Evolutionary conservation across 2,113 vertebrate genomes (phyloP), one percentile per base, ranked within the genome.

Genomic region (Plecotus auritus): DNA sequence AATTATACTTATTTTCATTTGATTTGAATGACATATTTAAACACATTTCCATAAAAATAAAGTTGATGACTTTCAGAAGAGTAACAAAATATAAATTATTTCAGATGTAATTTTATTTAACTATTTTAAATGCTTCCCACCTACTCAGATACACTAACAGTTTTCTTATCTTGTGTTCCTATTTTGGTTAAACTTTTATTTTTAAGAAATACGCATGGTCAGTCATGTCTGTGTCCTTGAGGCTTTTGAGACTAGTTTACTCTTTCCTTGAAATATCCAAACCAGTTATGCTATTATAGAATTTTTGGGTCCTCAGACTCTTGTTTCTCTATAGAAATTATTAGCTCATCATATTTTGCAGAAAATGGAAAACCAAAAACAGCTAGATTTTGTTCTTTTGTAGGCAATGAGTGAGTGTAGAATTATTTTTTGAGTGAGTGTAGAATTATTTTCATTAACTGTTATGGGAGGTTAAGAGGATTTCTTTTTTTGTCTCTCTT

Each of bases 371-470:
- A 83, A 40, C 2, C 14, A 85, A 74, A n/a, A 94, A 70, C 30
- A 92, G 32, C 47, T 37, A 85, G 61, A 56, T 78, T 70, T 91
- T 91, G 6, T 86, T 89, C 30, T 67, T 85, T 67, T 23, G 14
- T 42, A 95, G 84, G 73, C 7, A 51, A 32, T 93, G 28, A 64
- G 11, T 40, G 32, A 64, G 9, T 83, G 8, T 11, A 35, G 26
- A 78, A 86, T 89, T 95, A 89, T 78, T 74, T 95, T 93, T n/a
- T 93, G 28, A 64, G 11, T 40, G 32, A 64, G 9, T 83, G 8
- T 11, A 35, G 26, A 78, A 86, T 89, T 95, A 89, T 78, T 74
- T 95, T 93, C n/a, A 92, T 56, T 61, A 87, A 84, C 30, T 95
- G 86, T 87, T 70, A 83, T 74, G 49, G 12, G 87, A 94, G 59